A percentile compares a stretch with the other conserved stretches of the same genome.
Evolutionary conservation across 1,140 invertebrate species (phyloP).

Genomic region (Eumeta japonica): DNA sequence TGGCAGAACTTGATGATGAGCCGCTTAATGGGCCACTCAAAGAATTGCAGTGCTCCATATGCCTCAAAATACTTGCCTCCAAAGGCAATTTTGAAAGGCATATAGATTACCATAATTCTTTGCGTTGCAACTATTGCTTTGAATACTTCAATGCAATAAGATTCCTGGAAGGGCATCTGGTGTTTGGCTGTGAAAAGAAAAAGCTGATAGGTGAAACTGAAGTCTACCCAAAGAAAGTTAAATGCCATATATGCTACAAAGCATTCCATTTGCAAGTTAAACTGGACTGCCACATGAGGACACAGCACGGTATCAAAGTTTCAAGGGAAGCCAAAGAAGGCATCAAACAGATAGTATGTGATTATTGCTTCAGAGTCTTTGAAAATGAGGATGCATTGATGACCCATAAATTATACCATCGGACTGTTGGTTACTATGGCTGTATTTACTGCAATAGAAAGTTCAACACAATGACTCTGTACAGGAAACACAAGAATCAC

Average conservation of each 20-base stretch:
- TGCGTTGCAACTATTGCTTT: conserved; percentile 54
- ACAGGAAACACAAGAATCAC: conserved; percentile 46
- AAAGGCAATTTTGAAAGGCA: conserved; percentile 49
- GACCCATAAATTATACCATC: conserved; percentile 46
- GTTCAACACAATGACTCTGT: conserved; percentile 38
- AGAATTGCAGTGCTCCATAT: conserved; percentile 51
- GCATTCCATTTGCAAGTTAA: conserved; percentile 54
- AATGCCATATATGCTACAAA: conserved; percentile 51
- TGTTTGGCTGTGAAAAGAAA: conserved; percentile 47
- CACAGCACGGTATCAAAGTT: conserved; percentile 35
- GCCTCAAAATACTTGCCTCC: conserved; percentile 44
- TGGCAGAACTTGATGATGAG: conserved; percentile 29
- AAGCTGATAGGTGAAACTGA: conserved; percentile 47
- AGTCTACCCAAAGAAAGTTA: conserved; percentile 40
- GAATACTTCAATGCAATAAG: conserved; percentile 45
- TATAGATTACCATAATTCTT: conserved; percentile 49
- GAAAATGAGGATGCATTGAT: conserved; percentile 41
- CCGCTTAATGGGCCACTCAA: conserved; percentile 31
- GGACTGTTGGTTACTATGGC: conserved; percentile 39
- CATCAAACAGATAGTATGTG: conserved; percentile 38
- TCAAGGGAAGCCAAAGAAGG: conserved; percentile 25
- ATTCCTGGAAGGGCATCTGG: conserved; percentile 47
- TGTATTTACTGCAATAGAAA: conserved; percentile 50
- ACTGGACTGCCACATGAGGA: conserved; percentile 48
- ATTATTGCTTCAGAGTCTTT: conserved; percentile 52